These are phyloP conservation scores for Netelia virgata DNA, from an alignment of 2,888 invertebrate genomes.

Conservation along the genomic window DNA sequence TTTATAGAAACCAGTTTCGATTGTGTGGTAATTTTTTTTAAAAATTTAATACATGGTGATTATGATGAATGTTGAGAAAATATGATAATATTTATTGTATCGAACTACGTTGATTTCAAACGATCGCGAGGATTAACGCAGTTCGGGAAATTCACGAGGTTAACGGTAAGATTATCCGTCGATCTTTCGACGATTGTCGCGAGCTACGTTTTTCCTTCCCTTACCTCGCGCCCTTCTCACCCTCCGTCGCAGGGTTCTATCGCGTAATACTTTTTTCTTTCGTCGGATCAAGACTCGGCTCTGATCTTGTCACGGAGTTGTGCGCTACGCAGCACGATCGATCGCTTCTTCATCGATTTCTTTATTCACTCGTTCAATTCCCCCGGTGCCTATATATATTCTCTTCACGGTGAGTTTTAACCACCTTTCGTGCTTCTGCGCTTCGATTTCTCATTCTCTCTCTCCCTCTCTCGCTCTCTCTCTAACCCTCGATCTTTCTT, in stretches of 20 bases:
- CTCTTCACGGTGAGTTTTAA: conserved; percentile 44
- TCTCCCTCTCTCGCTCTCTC: conserved; percentile 1
- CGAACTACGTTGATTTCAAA: too few species aligned
- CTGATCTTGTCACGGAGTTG: conserved; percentile 60
- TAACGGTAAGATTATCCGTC: conserved; percentile 26
- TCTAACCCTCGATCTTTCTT: neutral
- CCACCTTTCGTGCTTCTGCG: conserved; percentile 40
- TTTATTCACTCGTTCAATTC: conserved; percentile 59
- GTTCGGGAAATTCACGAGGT: conserved; percentile 13
- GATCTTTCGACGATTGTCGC: conserved; percentile 34
- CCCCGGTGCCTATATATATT: conserved; percentile 53
- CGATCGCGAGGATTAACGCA: too few species aligned
- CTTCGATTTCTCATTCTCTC: conserved; percentile 7
- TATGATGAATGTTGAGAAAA: too few species aligned
- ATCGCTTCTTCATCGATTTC: conserved; percentile 65
- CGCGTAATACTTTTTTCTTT: neutral
- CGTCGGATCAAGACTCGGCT: conserved; percentile 71
- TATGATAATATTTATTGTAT: too few species aligned
- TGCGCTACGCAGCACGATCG: conserved; percentile 44
- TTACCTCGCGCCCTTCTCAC: neutral
- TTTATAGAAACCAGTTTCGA: too few species aligned
- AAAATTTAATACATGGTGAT: neutral
- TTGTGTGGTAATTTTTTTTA: neutral
- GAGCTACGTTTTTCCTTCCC: conserved; percentile 16
- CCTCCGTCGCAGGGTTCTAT: neutral